These are phyloP conservation scores for Hypselothyrea guttata DNA, from an alignment of 2,888 invertebrate species.

Conservation along the genomic window DNA sequence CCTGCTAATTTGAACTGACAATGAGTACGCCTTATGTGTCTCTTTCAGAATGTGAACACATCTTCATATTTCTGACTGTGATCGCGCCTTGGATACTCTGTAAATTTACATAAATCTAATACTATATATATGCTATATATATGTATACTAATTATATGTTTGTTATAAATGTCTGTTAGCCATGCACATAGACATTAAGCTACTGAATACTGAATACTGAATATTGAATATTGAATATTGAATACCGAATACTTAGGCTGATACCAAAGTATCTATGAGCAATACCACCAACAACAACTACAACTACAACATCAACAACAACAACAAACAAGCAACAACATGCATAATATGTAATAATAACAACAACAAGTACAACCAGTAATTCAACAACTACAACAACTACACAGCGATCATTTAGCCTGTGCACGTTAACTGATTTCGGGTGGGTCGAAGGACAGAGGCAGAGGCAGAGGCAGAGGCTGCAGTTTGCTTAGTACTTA, in stretches of 20 bases:
- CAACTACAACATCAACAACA: constrained; percentile 31
- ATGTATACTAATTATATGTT: constrained; percentile 11
- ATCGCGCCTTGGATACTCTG: constrained; percentile 80
- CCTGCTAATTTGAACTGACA: constrained; percentile 71
- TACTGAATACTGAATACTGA: constrained; percentile 4
- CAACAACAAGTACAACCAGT: constrained; percentile 39
- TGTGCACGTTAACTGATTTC: constrained; percentile 35
- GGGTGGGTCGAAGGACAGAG: constrained; percentile 6
- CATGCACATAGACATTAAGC: constrained; percentile 13
- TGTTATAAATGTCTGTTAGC: constrained; percentile 22
- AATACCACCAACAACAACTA: constrained; percentile 60
- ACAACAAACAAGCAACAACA: constrained; percentile 48
- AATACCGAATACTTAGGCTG: constrained; percentile 23
- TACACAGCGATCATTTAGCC: constrained; percentile 35
- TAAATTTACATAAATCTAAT: constrained; percentile 56
- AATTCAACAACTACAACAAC: constrained; percentile 37
- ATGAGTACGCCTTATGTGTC: constrained; percentile 80
- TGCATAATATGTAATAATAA: constrained; percentile 28
- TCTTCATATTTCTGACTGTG: constrained; percentile 81
- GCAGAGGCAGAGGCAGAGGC: background rate
- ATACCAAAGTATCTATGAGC: constrained; percentile 42
- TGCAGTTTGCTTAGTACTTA: background rate
- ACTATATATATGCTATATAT: constrained; percentile 15
- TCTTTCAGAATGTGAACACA: constrained; percentile 81
- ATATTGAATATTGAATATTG: no score